Conservation (phyloP, 1,140 invertebrate species). For the Hylyphantes graminicola region DNA sequence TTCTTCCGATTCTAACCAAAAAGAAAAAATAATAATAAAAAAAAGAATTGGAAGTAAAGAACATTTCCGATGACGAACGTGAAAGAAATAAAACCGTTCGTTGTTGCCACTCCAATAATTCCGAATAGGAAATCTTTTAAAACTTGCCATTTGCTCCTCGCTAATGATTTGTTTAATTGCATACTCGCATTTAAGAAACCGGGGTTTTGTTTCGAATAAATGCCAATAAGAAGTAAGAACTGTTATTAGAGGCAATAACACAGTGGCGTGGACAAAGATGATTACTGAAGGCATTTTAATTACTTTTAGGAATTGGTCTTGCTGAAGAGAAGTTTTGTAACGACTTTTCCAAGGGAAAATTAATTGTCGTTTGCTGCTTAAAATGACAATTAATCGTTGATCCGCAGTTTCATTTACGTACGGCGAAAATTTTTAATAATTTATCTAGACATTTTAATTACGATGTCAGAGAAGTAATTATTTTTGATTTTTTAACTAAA, state of each 20-base stretch:
- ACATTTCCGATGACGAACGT: not conserved
- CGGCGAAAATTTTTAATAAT: constrained; percentile 55
- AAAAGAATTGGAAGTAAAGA: constrained; percentile 33
- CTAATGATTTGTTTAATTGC: constrained; percentile 56
- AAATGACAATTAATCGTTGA: constrained; percentile 57
- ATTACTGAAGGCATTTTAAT: constrained; percentile 52
- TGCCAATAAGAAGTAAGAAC: constrained; percentile 55
- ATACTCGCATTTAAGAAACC: constrained; percentile 43
- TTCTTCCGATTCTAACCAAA: constrained; percentile 13
- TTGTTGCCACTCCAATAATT: constrained; percentile 46
- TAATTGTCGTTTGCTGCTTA: constrained; percentile 50
- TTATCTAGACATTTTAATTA: constrained; percentile 56
- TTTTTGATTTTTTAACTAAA: constrained; percentile 18
- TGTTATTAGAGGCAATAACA: constrained; percentile 50
- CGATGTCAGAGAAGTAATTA: constrained; percentile 54
- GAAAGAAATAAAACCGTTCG: constrained; percentile 24
- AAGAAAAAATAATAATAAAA: constrained; percentile 7
- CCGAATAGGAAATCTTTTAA: constrained; percentile 51
- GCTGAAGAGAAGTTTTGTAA: constrained; percentile 47
- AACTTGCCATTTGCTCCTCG: constrained; percentile 36
- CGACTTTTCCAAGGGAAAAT: constrained; percentile 52
- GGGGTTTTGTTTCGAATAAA: constrained; percentile 50
- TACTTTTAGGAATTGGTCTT: constrained; percentile 43
- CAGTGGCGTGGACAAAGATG: constrained; percentile 30
- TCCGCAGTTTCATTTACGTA: constrained; percentile 52